These are phyloP conservation scores for Myotis brandtii DNA, from an alignment of 2,113 vertebrate species.

Conservation along the genomic window DNA sequence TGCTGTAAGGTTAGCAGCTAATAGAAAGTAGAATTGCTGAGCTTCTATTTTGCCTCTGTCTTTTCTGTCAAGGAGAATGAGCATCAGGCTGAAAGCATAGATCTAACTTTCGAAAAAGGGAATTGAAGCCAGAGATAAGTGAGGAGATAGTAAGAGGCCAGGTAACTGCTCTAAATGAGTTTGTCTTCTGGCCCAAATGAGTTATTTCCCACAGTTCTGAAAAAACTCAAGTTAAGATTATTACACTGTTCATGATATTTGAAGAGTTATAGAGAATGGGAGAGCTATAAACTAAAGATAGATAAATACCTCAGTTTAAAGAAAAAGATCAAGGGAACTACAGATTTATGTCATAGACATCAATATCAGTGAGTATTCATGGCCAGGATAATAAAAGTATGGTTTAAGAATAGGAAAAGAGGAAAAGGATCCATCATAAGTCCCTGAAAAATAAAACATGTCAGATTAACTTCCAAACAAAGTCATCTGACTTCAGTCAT, in stretches of 20 bases:
- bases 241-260: background rate
- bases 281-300: background rate
- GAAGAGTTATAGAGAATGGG: background rate
- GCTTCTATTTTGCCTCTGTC: background rate
- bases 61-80: conserved; percentile 46
- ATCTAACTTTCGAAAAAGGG: background rate
- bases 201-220: conserved; percentile 5
- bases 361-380: background rate
- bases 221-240: conserved; percentile 4
- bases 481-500: background rate
- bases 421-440: background rate
- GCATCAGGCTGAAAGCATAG: background rate
- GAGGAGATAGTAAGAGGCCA: background rate
- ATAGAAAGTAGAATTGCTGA: background rate
- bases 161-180: background rate
- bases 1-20: background rate
- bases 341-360: background rate
- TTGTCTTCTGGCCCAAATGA: background rate
- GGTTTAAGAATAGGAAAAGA: background rate
- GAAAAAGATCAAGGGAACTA: background rate
- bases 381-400: background rate
- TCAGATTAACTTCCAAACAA: background rate
- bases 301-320: background rate
- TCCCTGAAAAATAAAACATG: background rate
- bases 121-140: background rate